Evolutionary conservation across 2,113 vertebrate genomes (phyloP), one percentile per base, ranked within the genome.

Genomic region (Saccopteryx leptura): DNA sequence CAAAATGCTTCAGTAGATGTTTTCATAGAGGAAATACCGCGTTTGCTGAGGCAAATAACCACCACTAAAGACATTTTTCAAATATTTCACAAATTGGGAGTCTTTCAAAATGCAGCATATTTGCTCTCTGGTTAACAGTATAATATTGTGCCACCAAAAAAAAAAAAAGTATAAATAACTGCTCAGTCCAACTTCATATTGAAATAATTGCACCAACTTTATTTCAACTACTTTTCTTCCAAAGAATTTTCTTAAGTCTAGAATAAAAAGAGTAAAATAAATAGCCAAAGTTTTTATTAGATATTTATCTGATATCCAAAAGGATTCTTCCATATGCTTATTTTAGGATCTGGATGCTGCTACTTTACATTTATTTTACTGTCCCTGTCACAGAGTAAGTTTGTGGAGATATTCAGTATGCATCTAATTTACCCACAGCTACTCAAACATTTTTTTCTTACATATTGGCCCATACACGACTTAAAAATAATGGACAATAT

Each of bases 211-310:
- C 2, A 58, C 46, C 13, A 13, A 52, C 33, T 83, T 75, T 90
- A 75, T 76, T 82, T 90, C 50, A 87, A 76, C 5, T 69, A 88
- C 7, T 68, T 58, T 86, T 81, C 33, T 82, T 60, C 23, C 52
- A 78, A 82, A 81, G 14, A 90, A 17, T 60, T 74, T 94, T 80
- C 63, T 74, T 50, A 81, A 81, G 56, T 71, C 23, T 75, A 66
- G 52, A 87, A 61, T 48, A 76, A 93, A 91, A 63, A 74, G 23
- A 60, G 24, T 46, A 74, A 60, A 89, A 78, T 13, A 68, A 75
- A 74, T 24, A 52, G 72, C 14, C 39, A 75, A 56, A 26, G 58
- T n/a, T 48, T 91, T 94, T 87, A 54, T 26, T 91, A 74, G 31
- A 80, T 17, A 39, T 31, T 85, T 74, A 85, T 86, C 54, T 87